phyloP scores from a whole-genome alignment of 2,888 invertebrate species.

The Drosophila mimica region DNA sequence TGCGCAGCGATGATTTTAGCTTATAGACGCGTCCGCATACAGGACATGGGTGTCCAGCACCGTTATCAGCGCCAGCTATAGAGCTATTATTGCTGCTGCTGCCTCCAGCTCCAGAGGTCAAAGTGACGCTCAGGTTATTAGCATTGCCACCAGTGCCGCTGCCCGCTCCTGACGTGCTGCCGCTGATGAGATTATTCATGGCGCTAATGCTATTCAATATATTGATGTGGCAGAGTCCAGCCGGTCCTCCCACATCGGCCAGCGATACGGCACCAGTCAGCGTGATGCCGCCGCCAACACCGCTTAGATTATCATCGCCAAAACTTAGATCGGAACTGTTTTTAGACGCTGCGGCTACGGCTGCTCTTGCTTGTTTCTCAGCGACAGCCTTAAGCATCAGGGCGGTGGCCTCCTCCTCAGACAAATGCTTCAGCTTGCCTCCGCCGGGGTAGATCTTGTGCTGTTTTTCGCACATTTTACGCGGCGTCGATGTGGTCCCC shows the following conservation, averaged over 20 bases:
- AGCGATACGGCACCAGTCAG: conserved; percentile 75
- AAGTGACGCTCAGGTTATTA: conserved; percentile 32
- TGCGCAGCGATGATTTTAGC: conserved; percentile 92
- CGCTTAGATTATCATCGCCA: conserved; percentile 66
- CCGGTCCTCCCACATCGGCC: conserved; percentile 77
- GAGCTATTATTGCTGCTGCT: conserved; percentile 50
- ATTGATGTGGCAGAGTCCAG: conserved; percentile 82
- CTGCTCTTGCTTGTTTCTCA: conserved; percentile 73
- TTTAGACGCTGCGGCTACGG: conserved; percentile 52
- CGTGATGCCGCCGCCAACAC: conserved; percentile 57
- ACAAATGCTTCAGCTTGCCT: conserved; percentile 79
- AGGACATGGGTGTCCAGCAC: conserved; percentile 90
- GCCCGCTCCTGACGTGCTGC: conserved; percentile 72
- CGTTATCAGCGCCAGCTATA: conserved; percentile 70
- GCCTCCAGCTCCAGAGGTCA: conserved; percentile 32
- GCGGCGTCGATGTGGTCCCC: conserved; percentile 69
- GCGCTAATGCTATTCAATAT: conserved; percentile 83
- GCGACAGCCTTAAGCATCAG: conserved; percentile 81
- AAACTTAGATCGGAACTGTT: conserved; percentile 80
- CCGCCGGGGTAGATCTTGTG: conserved; percentile 55
- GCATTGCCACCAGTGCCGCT: conserved; percentile 33
- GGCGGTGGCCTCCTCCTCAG: conserved; percentile 81
- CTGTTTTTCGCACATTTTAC: conserved; percentile 55
- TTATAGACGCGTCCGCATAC: conserved; percentile 94
- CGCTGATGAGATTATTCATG: conserved; percentile 83